Evolutionary conservation across 1,140 invertebrate species (phyloP).

Genomic region (Xylocopa sonorina): DNA sequence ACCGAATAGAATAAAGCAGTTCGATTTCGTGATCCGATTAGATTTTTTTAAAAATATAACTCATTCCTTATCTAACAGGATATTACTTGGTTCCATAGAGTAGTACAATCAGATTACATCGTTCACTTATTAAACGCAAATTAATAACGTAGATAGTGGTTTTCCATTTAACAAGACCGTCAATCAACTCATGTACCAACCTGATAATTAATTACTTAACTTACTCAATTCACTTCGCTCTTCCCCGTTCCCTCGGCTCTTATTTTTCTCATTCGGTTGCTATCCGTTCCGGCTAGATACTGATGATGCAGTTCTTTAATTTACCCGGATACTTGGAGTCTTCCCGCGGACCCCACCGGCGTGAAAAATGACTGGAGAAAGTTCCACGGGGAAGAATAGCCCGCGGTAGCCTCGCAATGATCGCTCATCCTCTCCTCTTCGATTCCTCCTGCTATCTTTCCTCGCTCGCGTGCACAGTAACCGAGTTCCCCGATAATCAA

Average conservation of each 20-base stretch:
- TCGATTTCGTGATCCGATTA: too few relatives aligned
- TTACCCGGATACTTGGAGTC: conserved; percentile 40
- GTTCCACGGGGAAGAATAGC: conserved; percentile 36
- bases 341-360: conserved; percentile 6
- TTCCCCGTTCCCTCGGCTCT: conserved; percentile 1
- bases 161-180: too few relatives aligned
- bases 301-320: conserved; percentile 52
- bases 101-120: too few relatives aligned
- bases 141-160: too few relatives aligned
- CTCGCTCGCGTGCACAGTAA: conserved; percentile 42
- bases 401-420: conserved; percentile 36
- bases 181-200: too few relatives aligned
- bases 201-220: too few relatives aligned
- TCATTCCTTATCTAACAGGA: too few relatives aligned
- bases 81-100: too few relatives aligned
- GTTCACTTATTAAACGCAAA: too few relatives aligned
- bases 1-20: neutral
- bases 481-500: conserved; percentile 40
- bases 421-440: conserved; percentile 57
- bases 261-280: neutral
- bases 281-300: neutral
- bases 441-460: conserved; percentile 42
- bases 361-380: conserved; percentile 62
- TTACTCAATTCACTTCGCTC: too few relatives aligned
- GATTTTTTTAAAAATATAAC: too few relatives aligned